Conservation (phyloP, 2,797 vertebrate genomes). For the Malacoraja senta region DNA sequence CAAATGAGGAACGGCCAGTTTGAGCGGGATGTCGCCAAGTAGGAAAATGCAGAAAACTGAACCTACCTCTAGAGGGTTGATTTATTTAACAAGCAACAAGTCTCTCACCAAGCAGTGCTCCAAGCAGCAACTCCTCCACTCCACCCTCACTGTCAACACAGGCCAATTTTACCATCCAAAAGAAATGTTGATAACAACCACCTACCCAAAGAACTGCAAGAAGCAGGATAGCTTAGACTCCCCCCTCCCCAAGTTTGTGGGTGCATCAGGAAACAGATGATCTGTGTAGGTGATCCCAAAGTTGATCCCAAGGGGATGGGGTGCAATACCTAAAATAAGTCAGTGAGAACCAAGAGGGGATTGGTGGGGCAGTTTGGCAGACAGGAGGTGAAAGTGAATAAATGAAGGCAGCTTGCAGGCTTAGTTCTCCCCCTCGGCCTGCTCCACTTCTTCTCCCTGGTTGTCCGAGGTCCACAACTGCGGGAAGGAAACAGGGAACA, state of each 20-base stretch:
- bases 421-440: slow-evolving; percentile 93
- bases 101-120: neutral
- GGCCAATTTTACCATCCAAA: neutral
- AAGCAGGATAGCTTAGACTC: neutral
- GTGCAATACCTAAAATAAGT: neutral
- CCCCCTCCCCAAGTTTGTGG: neutral
- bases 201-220: neutral
- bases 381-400: slow-evolving; percentile 66
- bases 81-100: neutral
- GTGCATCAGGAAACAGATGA: neutral
- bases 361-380: neutral
- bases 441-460: slow-evolving; percentile 86
- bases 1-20: neutral
- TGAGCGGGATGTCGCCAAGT: neutral
- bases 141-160: too few relatives aligned
- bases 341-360: neutral
- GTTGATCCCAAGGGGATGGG: neutral
- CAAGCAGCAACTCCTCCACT: neutral
- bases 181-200: neutral
- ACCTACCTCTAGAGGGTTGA: neutral
- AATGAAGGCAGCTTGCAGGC: slow-evolving; percentile 52
- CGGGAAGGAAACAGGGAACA: slow-evolving; percentile 45
- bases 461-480: slow-evolving; percentile 99
- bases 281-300: neutral
- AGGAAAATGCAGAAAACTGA: neutral